These are phyloP conservation scores for Stegostoma tigrinum DNA, from an alignment of 2,113 vertebrate species.

Conservation along the genomic window DNA sequence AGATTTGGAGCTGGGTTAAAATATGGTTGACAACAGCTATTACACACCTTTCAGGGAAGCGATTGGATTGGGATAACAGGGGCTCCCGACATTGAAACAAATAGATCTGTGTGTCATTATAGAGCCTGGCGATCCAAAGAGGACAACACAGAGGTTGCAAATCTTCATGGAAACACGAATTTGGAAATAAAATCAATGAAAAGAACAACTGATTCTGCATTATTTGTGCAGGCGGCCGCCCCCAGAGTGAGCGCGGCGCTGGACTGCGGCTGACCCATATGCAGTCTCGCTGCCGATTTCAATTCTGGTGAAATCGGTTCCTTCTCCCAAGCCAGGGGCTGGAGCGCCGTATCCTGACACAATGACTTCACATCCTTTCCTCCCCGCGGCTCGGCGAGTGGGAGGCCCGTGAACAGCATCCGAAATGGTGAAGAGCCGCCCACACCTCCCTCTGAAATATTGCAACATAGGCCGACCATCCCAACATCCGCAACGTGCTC, in stretches of 20 bases:
- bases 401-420: not conserved
- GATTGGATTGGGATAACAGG: not conserved
- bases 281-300: not conserved
- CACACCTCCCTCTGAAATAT: not conserved
- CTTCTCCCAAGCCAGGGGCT: not conserved
- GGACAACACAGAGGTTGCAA: not conserved
- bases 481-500: not conserved
- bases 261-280: not conserved
- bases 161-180: not conserved
- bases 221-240: not conserved
- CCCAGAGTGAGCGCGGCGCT: not conserved
- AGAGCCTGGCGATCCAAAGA: not conserved
- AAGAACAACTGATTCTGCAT: not conserved
- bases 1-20: not conserved
- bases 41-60: not conserved
- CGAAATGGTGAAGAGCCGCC: not conserved
- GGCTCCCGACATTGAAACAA: not conserved
- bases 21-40: not conserved
- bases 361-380: not conserved
- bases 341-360: not conserved
- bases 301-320: not conserved
- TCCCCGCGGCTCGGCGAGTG: not conserved
- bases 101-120: not conserved
- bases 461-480: conserved; percentile 13
- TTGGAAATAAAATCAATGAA: not conserved